Evolutionary conservation across 2,888 invertebrate species (phyloP).

Genomic region (Elmis aenea): DNA sequence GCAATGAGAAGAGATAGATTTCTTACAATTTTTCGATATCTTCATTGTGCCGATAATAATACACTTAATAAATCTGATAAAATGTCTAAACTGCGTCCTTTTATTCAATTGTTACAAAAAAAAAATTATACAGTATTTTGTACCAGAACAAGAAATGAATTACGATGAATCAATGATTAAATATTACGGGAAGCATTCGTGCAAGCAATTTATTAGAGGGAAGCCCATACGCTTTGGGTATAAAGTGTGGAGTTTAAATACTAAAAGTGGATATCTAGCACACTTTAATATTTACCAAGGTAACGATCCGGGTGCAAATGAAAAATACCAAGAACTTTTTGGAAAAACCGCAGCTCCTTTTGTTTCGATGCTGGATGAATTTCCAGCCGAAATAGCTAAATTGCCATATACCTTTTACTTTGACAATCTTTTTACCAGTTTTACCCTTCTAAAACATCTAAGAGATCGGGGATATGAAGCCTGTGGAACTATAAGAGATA

Average conservation of each 20-base stretch:
- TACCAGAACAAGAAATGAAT: conserved; percentile 2
- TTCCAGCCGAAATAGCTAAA: no score
- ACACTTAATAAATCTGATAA: conserved; percentile 10
- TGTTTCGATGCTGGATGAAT: conserved; percentile 4
- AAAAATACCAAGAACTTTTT: neutral
- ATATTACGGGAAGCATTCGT: conserved; percentile 1
- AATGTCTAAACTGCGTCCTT: conserved; percentile 19
- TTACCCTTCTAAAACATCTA: no score
- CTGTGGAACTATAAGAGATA: no score
- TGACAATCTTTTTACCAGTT: no score
- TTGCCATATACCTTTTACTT: no score
- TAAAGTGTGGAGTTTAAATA: neutral
- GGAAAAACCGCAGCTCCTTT: conserved; percentile 2
- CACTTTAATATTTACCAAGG: conserved; percentile 1
- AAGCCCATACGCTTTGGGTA: neutral
- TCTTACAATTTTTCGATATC: conserved; percentile 11
- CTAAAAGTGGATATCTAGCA: neutral
- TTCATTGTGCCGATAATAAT: conserved; percentile 19
- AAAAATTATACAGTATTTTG: conserved; percentile 5
- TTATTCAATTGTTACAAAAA: conserved; percentile 14
- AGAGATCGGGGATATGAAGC: no score
- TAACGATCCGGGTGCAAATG: neutral
- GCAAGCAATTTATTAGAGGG: conserved; percentile 3
- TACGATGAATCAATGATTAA: conserved; percentile 3
- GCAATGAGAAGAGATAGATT: conserved; percentile 14